Evolutionary conservation across 2,888 invertebrate species (phyloP), one percentile per base, ranked within the genome.

Genomic region (Stenoptilia bipunctidactyla): DNA sequence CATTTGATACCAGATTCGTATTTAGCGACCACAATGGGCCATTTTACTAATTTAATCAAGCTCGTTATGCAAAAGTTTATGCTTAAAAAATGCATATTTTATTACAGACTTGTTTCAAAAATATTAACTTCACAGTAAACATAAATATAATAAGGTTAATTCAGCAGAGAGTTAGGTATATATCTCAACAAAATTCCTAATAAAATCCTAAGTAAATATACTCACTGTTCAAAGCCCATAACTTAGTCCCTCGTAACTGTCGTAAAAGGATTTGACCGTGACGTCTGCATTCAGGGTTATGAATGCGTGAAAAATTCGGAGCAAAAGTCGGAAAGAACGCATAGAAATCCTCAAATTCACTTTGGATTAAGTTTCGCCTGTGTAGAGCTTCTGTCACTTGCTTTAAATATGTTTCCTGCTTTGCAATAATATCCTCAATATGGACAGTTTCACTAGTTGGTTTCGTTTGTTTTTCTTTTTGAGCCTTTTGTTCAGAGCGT

Each of bases 161-260:
- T n/a, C n/a, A n/a, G n/a, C n/a, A n/a, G n/a, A n/a, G n/a, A n/a
- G n/a, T n/a, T n/a, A n/a, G n/a, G n/a, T n/a, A n/a, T n/a, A n/a
- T n/a, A n/a, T n/a, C n/a, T n/a, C n/a, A n/a, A n/a, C n/a, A n/a
- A n/a, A n/a, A n/a, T n/a, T n/a, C n/a, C n/a, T n/a, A n/a, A n/a
- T n/a, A n/a, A n/a, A n/a, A n/a, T n/a, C n/a, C n/a, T n/a, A n/a
- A n/a, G n/a, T n/a, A 20, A 20, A 20, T 39, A 45, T 52, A 85
- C 88, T 87, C 79, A 90, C 90, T 90, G 70, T 89, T 90, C 51
- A 91, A 66, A 42, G 90, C 89, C 91, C 91, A 91, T 49, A 90
- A 58, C 67, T 89, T 90, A 45, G 88, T 85, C 40, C 89, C 89
- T 20, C 89, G 86, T 55, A 91, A 66, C 66, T 91, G 90, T 46